These are phyloP conservation scores for Leuciscus idus DNA, from an alignment of 2,113 vertebrate genomes.

Conservation along the genomic window DNA sequence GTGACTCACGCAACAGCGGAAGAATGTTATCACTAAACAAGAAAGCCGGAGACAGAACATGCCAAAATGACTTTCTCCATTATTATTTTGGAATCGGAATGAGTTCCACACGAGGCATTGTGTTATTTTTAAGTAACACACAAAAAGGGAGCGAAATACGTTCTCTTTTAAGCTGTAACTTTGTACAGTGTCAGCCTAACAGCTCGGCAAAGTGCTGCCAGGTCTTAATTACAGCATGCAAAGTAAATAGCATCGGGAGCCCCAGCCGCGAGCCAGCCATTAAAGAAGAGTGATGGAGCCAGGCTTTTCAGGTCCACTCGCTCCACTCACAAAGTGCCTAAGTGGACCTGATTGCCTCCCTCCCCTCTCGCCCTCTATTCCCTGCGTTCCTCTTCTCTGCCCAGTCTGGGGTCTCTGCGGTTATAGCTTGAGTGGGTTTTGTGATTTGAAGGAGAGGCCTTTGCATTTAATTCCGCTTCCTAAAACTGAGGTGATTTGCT, in stretches of 20 bases:
- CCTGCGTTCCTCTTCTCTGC: constrained; percentile 54
- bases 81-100: constrained; percentile 24
- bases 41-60: constrained; percentile 13
- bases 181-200: constrained; percentile 62
- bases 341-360: constrained; percentile 76
- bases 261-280: constrained; percentile 67
- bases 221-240: constrained; percentile 77
- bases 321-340: constrained; percentile 66
- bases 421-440: constrained; percentile 72
- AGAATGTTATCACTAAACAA: not conserved
- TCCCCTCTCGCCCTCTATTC: constrained; percentile 64
- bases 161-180: constrained; percentile 64
- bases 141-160: constrained; percentile 48
- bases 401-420: constrained; percentile 61
- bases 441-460: constrained; percentile 68
- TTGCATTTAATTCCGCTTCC: constrained; percentile 68
- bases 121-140: constrained; percentile 48
- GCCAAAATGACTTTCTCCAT: constrained; percentile 39
- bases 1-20: not conserved
- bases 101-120: constrained; percentile 51
- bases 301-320: constrained; percentile 61
- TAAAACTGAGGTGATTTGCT: constrained; percentile 49
- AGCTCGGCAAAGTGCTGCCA: constrained; percentile 58
- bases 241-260: constrained; percentile 65
- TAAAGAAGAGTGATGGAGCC: constrained; percentile 73